These are phyloP conservation scores for Phengaris arion DNA, from an alignment of 2,888 invertebrate species.

Conservation along the genomic window DNA sequence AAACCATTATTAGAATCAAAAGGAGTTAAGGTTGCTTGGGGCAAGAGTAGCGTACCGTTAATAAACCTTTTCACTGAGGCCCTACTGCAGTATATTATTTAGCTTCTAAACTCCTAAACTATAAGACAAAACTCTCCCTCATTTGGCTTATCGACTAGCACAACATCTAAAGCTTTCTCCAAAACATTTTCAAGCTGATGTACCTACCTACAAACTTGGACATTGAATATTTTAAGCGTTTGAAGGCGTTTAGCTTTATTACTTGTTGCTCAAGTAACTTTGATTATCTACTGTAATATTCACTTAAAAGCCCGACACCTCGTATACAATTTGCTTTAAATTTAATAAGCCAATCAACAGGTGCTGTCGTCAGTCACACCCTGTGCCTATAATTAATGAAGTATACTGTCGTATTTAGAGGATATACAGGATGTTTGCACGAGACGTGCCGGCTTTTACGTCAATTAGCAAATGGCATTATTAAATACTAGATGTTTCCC, in stretches of 20 bases:
- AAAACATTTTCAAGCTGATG: neutral
- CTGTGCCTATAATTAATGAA: constrained; percentile 16
- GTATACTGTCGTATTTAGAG: constrained; percentile 9
- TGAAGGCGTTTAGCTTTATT: constrained; percentile 2
- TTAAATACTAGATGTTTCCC: too few species aligned
- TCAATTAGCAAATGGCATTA: neutral
- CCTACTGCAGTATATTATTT: too few species aligned
- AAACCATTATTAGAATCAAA: neutral
- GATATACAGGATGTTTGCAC: constrained; percentile 6
- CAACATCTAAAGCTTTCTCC: neutral
- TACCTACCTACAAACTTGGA: neutral
- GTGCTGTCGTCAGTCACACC: constrained; percentile 20
- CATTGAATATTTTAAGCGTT: constrained; percentile 12
- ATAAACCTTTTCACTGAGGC: too few species aligned
- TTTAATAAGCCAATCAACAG: constrained; percentile 25
- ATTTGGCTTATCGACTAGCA: constrained; percentile 2
- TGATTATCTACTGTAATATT: constrained; percentile 23
- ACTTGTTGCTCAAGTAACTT: neutral
- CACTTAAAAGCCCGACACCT: constrained; percentile 13
- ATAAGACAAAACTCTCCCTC: neutral
- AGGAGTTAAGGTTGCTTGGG: too few species aligned
- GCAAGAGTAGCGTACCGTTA: too few species aligned
- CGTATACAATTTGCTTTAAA: constrained; percentile 5
- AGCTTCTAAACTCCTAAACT: neutral
- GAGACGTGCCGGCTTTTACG: neutral